Conservation (phyloP, 2,113 vertebrate species). For the Hippoglossus stenolepis region DNA sequence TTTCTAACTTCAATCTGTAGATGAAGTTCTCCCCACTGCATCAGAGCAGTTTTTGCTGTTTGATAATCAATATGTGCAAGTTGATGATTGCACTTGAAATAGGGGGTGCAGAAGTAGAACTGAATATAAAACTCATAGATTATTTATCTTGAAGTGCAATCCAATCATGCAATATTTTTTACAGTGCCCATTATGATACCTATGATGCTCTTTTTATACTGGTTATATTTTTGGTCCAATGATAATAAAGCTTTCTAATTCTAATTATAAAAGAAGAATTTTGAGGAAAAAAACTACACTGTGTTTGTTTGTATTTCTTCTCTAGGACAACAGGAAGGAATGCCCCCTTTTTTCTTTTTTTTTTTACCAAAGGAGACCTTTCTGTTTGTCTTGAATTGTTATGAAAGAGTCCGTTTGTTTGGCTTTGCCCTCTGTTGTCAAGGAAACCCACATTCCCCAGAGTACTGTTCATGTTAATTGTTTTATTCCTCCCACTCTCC, state of each 20-base stretch:
- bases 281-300: too few relatives aligned
- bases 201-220: too few relatives aligned
- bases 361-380: conserved; percentile 28
- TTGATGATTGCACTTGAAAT: not conserved
- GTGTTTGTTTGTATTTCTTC: not conserved
- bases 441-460: conserved; percentile 76
- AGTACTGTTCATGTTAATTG: conserved; percentile 76
- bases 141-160: too few relatives aligned
- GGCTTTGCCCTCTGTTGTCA: conserved; percentile 70
- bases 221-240: too few relatives aligned
- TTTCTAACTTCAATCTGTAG: not conserved
- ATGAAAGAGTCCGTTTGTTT: conserved; percentile 79
- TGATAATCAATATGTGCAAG: not conserved
- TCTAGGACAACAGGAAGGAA: conserved; percentile 3
- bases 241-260: too few relatives aligned
- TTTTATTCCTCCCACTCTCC: conserved; percentile 77
- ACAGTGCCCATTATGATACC: too few relatives aligned
- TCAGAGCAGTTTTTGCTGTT: not conserved
- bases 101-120: not conserved
- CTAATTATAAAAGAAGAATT: too few relatives aligned
- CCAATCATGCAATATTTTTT: too few relatives aligned
- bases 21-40: not conserved
- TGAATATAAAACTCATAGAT: not conserved
- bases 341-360: not conserved
- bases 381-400: conserved; percentile 70